These are phyloP conservation scores for Anoura caudifer DNA, from an alignment of 2,113 vertebrate genomes.

Conservation along the genomic window DNA sequence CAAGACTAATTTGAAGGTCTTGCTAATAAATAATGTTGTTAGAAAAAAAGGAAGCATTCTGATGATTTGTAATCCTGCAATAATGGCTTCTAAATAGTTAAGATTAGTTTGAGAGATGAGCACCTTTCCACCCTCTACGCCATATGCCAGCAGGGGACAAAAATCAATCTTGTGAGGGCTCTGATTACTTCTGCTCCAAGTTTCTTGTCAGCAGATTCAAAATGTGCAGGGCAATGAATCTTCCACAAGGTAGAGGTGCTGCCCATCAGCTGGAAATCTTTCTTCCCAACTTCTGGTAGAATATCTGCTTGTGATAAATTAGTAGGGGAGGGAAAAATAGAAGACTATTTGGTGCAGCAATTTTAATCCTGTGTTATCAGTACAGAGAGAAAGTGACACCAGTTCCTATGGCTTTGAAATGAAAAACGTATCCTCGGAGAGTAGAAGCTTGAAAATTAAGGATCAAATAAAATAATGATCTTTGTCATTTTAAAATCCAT, in stretches of 20 bases:
- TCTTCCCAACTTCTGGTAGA: constrained; percentile 78
- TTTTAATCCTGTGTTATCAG: constrained; percentile 81
- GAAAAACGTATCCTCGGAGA: constrained; percentile 75
- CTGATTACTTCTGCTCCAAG: constrained; percentile 85
- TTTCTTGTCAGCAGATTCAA: constrained; percentile 88
- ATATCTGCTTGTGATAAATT: constrained; percentile 82
- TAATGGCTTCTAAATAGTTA: constrained; percentile 85
- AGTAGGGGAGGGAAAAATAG: constrained; percentile 70
- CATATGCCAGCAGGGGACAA: constrained; percentile 82
- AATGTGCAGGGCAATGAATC: constrained; percentile 84
- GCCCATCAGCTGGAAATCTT: constrained; percentile 80
- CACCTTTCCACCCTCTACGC: constrained; percentile 77
- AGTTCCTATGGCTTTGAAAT: constrained; percentile 64
- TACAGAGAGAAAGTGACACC: constrained; percentile 74
- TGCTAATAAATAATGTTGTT: constrained; percentile 72
- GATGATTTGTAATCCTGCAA: constrained; percentile 82
- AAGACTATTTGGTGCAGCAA: constrained; percentile 76
- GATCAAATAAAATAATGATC: constrained; percentile 58
- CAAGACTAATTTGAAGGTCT: constrained; percentile 73
- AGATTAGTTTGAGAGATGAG: constrained; percentile 84
- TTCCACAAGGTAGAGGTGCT: constrained; percentile 81
- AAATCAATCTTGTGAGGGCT: constrained; percentile 83
- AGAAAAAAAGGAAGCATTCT: constrained; percentile 64
- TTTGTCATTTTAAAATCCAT: constrained; percentile 57
- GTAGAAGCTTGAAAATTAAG: constrained; percentile 62